A percentile compares a stretch with the other conserved stretches of the same genome.
phyloP scores from a whole-genome alignment of 2,888 invertebrate species.

The Megastigmus dorsalis region DNA sequence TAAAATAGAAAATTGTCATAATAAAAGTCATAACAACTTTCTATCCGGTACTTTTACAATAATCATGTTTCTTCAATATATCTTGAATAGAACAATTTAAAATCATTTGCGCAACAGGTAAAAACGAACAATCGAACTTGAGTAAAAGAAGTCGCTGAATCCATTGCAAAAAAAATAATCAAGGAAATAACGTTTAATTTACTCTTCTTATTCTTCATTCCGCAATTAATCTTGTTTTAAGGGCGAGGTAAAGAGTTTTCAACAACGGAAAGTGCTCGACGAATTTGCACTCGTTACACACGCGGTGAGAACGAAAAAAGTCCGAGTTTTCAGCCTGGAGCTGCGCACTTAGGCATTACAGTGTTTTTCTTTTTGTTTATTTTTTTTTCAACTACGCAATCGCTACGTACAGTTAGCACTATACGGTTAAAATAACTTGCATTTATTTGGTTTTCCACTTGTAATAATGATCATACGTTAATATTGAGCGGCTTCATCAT shows the following conservation, averaged over 20 bases:
- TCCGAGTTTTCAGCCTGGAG: constrained; percentile 47
- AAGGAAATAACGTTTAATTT: too few species aligned
- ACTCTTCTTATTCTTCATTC: too few species aligned
- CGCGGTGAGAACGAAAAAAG: constrained; percentile 35
- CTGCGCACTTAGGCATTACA: constrained; percentile 65
- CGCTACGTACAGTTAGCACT: constrained; percentile 71
- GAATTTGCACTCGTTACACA: neutral
- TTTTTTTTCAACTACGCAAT: constrained; percentile 66
- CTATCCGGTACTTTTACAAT: neutral
- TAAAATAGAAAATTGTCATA: too few species aligned
- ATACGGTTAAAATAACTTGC: constrained; percentile 70
- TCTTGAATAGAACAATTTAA: too few species aligned
- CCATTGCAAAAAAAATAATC: too few species aligned
- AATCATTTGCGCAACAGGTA: too few species aligned
- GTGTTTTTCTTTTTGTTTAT: too few species aligned
- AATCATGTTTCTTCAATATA: neutral
- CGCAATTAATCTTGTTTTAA: constrained; percentile 3
- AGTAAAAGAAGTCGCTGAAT: too few species aligned
- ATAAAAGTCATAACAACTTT: too few species aligned
- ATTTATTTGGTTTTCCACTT: constrained; percentile 49
- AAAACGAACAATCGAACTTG: too few species aligned
- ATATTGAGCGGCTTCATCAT: constrained; percentile 51
- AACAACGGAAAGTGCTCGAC: neutral
- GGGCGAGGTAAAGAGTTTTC: constrained; percentile 38
- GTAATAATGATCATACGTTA: constrained; percentile 58